These are phyloP conservation scores for Benitochromis conjunctus DNA, from an alignment of 2,113 vertebrate genomes.

Conservation along the genomic window DNA sequence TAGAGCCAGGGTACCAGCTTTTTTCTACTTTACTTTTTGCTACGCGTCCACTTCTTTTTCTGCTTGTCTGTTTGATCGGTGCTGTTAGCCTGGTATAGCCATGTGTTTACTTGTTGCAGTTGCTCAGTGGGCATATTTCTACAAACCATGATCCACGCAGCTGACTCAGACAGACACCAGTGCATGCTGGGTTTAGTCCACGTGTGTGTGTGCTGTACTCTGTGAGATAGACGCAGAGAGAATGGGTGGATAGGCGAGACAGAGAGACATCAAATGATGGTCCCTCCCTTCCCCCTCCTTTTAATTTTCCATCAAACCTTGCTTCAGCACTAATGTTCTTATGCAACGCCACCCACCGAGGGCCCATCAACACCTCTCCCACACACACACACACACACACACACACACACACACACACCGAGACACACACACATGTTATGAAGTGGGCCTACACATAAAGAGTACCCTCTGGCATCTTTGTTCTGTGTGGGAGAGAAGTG, in stretches of 20 bases:
- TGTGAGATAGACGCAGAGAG: not conserved
- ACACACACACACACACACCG: not conserved
- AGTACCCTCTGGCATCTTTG: constrained; percentile 44
- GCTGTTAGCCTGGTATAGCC: not conserved
- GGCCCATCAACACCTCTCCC: constrained; percentile 36
- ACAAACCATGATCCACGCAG: constrained; percentile 7
- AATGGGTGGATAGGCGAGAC: not conserved
- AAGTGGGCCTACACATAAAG: constrained; percentile 26
- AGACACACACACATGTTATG: constrained; percentile 2
- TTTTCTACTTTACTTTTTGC: not conserved
- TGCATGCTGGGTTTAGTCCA: not conserved
- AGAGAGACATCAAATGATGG: not conserved
- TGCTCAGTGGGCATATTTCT: not conserved
- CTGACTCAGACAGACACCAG: constrained; percentile 34
- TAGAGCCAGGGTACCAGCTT: not conserved
- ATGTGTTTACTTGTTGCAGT: constrained; percentile 10
- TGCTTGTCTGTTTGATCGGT: not conserved
- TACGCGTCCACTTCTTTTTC: not conserved
- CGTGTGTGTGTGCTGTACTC: not conserved
- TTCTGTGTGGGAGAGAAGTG: constrained; percentile 48
- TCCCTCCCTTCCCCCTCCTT: not conserved
- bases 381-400: not conserved
- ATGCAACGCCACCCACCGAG: constrained; percentile 62
- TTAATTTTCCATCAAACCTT: constrained; percentile 29
- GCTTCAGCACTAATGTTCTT: constrained; percentile 36